Base-by-base conservation (phyloP, 2,797 vertebrate species). In the Chiloscyllium punctatum region DNA sequence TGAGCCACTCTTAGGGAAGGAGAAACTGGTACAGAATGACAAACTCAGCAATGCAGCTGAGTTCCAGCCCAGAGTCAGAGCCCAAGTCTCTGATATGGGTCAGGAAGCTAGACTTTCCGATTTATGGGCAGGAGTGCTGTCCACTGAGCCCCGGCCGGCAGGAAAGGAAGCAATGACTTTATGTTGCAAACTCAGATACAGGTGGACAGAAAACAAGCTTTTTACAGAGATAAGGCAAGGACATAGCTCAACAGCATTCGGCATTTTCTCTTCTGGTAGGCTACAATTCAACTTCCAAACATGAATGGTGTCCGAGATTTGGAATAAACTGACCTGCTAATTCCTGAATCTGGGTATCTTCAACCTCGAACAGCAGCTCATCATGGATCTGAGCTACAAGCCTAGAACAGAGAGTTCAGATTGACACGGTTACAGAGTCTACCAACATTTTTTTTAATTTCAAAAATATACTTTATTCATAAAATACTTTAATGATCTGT, bases 331-430 rank as follows among this genome's bases (percentile, higher is more conserved):
- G 96, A 99, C 99, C 98, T 97, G 98, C 98, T 97, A 99, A 98
- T 96, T 98, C 97, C 2, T 98, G 96, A 48, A 99, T 95, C 97
- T 99, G 98, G 0, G 98, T 96, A 95, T 98, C 98, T 96, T 98
- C 98, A 96, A 99, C 99, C 96, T 99, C 98, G 96, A 98, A 99
- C 42, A 99, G 97, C 53, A 99, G 97, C 96, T 99, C 99, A 2
- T 99, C 99, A 0, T 99, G 99, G 96, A 99, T 98, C 96, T 99
- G 99, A 53, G 99, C 98, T 9, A 99, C 96, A 96, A 99, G 97
- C 96, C 99, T 99, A 97, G 95, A 97, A 96, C 82, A 96, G 68
- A 95, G 51, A 95, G 95, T 95, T 74, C 11, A 90, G 16, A 42
- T 37, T 53, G 71, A 23, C 3, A 77, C 1, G 13, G 30, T 95